Evolutionary conservation across 2,888 invertebrate genomes (phyloP).

Genomic region (Calliphora vomitoria): DNA sequence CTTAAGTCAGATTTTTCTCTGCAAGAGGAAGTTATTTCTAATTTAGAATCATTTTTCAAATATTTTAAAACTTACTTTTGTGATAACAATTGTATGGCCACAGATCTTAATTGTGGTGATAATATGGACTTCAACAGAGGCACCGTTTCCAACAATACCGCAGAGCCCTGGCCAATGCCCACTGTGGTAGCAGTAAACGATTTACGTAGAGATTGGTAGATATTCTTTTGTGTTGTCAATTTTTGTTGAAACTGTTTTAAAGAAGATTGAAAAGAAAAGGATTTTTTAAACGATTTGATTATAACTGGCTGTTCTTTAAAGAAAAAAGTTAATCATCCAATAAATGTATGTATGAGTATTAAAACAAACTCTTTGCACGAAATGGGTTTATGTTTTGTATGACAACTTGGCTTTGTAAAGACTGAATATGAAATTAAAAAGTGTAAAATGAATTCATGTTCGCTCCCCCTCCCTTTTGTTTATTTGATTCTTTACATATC

Average conservation of each 20-base stretch:
- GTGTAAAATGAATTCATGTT: conserved; percentile 68
- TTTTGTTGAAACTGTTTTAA: conserved; percentile 86
- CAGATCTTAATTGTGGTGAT: conserved; percentile 90
- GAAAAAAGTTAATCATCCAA: conserved; percentile 40
- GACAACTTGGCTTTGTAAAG: conserved; percentile 15
- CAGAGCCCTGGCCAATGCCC: conserved; percentile 83
- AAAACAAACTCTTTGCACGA: conserved; percentile 6
- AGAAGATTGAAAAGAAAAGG: conserved; percentile 28
- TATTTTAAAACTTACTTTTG: conserved; percentile 79
- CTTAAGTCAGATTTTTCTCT: conserved; percentile 86
- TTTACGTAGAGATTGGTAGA: conserved; percentile 87
- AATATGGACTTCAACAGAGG: conserved; percentile 90
- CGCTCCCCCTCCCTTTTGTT: conserved; percentile 57
- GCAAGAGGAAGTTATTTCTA: neutral
- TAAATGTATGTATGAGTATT: conserved; percentile 17
- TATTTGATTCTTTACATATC: conserved; percentile 42
- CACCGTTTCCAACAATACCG: conserved; percentile 89
- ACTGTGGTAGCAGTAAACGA: conserved; percentile 86
- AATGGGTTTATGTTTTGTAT: conserved; percentile 38
- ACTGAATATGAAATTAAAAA: conserved; percentile 70
- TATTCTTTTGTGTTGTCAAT: conserved; percentile 85
- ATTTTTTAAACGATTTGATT: conserved; percentile 67
- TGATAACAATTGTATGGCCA: conserved; percentile 84
- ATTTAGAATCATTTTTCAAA: neutral
- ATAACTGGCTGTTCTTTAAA: conserved; percentile 28